Conservation (phyloP, 2,113 vertebrate species). For the Scalopus aquaticus region DNA sequence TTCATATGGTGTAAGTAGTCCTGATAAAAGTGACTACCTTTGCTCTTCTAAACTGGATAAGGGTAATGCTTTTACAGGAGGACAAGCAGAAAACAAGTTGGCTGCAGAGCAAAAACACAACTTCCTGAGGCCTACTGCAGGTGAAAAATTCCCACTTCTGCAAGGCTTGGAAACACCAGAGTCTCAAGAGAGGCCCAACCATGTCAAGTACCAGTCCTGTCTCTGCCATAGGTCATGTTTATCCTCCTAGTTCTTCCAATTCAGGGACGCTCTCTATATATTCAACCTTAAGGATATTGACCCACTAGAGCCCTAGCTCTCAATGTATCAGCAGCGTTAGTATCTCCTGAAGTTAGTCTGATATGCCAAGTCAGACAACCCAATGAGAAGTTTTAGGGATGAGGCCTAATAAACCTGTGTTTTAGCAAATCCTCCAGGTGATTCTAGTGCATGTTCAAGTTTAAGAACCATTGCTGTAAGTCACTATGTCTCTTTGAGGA, state of each 20-base stretch:
- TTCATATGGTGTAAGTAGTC: background rate
- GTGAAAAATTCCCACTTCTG: background rate
- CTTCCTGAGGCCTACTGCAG: background rate
- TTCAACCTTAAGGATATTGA: background rate
- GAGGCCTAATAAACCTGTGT: background rate
- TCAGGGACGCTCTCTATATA: background rate
- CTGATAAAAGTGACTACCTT: background rate
- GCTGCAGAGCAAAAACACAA: background rate
- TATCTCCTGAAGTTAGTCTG: background rate
- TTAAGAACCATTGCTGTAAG: background rate
- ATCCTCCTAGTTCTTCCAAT: background rate
- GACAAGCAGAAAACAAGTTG: background rate
- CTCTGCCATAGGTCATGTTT: background rate
- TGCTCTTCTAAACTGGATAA: background rate
- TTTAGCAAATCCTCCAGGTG: background rate
- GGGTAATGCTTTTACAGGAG: background rate
- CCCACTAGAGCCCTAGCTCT: background rate
- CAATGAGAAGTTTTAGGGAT: background rate
- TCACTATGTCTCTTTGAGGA: background rate
- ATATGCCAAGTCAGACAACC: background rate
- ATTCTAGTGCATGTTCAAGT: background rate
- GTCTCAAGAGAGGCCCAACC: background rate
- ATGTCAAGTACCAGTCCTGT: background rate
- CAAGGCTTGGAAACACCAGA: background rate
- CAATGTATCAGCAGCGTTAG: background rate